Evolutionary conservation across 2,113 vertebrate species (phyloP).

Genomic region (Patagioenas fasciata): DNA sequence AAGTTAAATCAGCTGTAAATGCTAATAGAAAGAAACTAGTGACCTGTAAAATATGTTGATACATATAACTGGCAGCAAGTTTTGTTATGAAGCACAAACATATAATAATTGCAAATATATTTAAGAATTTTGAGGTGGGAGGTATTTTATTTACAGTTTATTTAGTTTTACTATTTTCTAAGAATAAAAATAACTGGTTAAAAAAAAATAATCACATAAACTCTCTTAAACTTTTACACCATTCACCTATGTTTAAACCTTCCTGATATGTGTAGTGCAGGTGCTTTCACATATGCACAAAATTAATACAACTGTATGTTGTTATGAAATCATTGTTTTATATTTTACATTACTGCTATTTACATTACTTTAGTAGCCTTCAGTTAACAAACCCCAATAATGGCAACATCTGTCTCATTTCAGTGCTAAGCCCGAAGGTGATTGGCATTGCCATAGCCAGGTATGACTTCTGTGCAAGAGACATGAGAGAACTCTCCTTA

Average conservation of each 20-base stretch:
- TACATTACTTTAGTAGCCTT: neutral
- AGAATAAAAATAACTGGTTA: neutral
- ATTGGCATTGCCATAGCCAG: constrained; percentile 93
- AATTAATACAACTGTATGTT: neutral
- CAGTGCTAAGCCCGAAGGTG: constrained; percentile 91
- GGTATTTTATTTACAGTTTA: neutral
- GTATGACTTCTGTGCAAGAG: constrained; percentile 95
- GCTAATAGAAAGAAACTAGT: constrained; percentile 38
- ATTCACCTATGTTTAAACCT: neutral
- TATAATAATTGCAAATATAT: neutral
- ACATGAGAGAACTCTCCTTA: constrained; percentile 92
- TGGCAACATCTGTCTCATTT: neutral
- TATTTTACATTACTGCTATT: neutral
- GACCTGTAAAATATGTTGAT: constrained; percentile 45
- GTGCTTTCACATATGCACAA: neutral
- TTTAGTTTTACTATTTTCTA: neutral
- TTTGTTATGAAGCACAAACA: neutral
- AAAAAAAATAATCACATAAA: neutral
- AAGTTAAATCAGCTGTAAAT: constrained; percentile 41
- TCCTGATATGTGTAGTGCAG: neutral
- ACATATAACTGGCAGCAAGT: neutral
- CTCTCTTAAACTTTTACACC: neutral
- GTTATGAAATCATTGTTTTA: neutral
- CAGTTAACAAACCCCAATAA: neutral
- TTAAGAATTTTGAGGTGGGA: neutral